Evolutionary conservation across 2,797 vertebrate genomes (phyloP).

Genomic region (Aulostomus chinensis): DNA sequence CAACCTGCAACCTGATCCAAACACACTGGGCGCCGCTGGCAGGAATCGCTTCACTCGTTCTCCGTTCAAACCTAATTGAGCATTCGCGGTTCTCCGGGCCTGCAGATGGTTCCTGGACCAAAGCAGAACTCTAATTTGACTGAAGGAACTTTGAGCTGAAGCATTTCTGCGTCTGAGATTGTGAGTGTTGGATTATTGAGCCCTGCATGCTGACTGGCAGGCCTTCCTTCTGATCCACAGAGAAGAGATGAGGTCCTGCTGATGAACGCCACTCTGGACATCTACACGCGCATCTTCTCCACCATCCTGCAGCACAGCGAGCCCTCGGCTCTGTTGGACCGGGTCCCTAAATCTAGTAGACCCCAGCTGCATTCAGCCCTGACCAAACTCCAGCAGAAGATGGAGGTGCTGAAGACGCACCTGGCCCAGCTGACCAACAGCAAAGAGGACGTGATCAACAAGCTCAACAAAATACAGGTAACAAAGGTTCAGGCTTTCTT

Average conservation of each 20-base stretch:
- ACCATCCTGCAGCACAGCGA: background rate
- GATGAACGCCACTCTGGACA: slow-evolving; percentile 50
- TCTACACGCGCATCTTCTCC: slow-evolving; percentile 56
- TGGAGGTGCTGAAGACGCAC: background rate
- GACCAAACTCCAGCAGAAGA: rapidly evolving
- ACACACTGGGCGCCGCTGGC: no score
- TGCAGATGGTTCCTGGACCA: no score
- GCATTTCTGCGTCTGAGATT: no score
- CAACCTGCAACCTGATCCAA: no score
- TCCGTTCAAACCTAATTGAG: no score
- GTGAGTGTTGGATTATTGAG: no score
- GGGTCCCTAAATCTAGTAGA: rapidly evolving
- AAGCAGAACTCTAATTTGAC: no score
- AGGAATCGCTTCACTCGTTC: no score
- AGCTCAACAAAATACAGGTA: slow-evolving; percentile 36
- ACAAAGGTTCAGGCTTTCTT: no score
- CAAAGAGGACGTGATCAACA: background rate
- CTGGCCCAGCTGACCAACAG: background rate
- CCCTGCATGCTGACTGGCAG: no score
- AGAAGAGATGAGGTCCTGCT: slow-evolving; percentile 16
- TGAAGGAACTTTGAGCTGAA: no score
- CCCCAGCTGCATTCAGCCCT: rapidly evolving
- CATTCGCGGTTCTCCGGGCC: no score
- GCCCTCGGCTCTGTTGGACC: slow-evolving; percentile 15
- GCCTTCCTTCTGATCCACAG: slow-evolving; percentile 36